Evolutionary conservation across 2,888 invertebrate genomes (phyloP).

Genomic region (Ophion ventricosus): DNA sequence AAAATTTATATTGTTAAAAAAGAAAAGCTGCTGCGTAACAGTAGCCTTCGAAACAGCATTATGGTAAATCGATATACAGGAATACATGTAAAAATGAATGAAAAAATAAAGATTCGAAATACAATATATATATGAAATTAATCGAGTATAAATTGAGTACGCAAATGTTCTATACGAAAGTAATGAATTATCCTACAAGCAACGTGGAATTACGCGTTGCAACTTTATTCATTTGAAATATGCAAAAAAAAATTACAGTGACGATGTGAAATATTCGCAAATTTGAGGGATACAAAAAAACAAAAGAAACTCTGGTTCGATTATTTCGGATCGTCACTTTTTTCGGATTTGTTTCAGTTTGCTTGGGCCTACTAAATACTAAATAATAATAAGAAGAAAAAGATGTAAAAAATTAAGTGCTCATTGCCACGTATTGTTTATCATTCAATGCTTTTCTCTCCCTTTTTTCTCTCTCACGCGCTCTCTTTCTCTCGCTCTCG

Average conservation of each 20-base stretch:
- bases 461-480: not conserved
- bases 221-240: conserved; percentile 42
- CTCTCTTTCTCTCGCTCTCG: conserved; percentile 5
- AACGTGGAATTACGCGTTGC: conserved; percentile 54
- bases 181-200: conserved; percentile 60
- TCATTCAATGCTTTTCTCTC: conserved; percentile 39
- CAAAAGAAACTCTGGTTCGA: not conserved
- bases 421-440: conserved; percentile 51
- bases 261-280: conserved; percentile 45
- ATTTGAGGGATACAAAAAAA: conserved; percentile 17
- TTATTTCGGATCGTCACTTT: conserved; percentile 46
- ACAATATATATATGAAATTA: conserved; percentile 27
- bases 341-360: conserved; percentile 17
- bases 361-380: conserved; percentile 46
- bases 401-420: conserved; percentile 40
- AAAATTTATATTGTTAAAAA: conserved; percentile 13
- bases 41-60: conserved; percentile 54
- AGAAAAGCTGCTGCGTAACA: conserved; percentile 59
- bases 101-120: not conserved
- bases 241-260: conserved; percentile 7
- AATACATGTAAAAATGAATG: conserved; percentile 53
- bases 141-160: conserved; percentile 55
- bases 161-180: conserved; percentile 57
- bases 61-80: conserved; percentile 57
- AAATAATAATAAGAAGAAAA: conserved; percentile 49